Base-by-base conservation (phyloP, 2,888 invertebrate species). In the Pachliopta kotzebuea region DNA sequence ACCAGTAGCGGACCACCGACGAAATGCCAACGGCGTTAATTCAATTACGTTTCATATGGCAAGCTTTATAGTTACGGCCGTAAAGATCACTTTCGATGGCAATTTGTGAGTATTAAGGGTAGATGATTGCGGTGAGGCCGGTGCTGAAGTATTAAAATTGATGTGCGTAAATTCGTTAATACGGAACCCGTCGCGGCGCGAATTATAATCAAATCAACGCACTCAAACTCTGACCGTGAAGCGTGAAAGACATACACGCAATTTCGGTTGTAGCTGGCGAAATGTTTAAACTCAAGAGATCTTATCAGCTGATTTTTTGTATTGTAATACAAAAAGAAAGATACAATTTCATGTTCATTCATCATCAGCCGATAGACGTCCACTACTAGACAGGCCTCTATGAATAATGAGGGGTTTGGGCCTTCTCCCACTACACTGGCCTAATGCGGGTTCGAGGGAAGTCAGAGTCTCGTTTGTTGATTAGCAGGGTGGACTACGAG, bases 161-260 rank as follows among this genome's bases (percentile, higher is more conserved):
- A 64, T 60, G 60, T 60, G 64, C 64, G 60, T 50, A 42, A 64
- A 64, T 60, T 59, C 64, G 60, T 55, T 52, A 50, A 64, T 64
- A 60, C 50, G 49, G 42, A 24, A 37, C 45, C 53, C 58, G 59
- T 29, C 55, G 58, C 23, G 17, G 50, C 37, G 17, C 24, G 50
- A 56, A 64, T 64, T 64, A 60, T 60, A 64, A 64, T 31, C 60
- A 53, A 60, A 64, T 64, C 64, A 64, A 52, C 56, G 42, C 18
- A 31, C 17, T 20, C 53, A 53, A 57, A 58, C 23, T 14, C 37
- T 45, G 20, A 49, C 49, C 18, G 49, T 20, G 49, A 49, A 49
- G 49, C 49, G 49, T 20, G 20, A 49, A 20, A 49, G 49, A 49
- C 49, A 49, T 49, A 20, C 49, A 37, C 37, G 37, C 37, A 37